A percentile compares a stretch with the other conserved stretches of the same genome.
Evolutionary conservation across 2,113 vertebrate genomes (phyloP).

Genomic region (Epinephelus moara): DNA sequence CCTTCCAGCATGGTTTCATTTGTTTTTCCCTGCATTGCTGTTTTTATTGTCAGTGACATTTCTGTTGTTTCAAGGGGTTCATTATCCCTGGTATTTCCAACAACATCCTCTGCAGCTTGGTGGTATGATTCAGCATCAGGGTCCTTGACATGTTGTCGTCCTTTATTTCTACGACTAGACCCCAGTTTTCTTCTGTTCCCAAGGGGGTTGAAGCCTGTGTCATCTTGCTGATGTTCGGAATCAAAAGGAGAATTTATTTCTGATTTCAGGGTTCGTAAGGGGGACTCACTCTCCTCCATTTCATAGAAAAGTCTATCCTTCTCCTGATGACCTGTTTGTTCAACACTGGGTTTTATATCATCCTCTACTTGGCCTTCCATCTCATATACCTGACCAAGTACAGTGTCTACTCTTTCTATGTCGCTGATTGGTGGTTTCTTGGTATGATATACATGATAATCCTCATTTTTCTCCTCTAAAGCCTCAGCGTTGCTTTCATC

Average conservation of each 20-base stretch:
- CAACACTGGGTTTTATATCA: not conserved
- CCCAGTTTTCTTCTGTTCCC: conserved; percentile 61
- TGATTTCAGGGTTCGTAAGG: conserved; percentile 17
- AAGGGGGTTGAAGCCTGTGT: not conserved
- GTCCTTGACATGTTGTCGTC: conserved; percentile 15
- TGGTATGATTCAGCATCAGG: not conserved
- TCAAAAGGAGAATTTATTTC: not conserved
- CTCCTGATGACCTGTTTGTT: not conserved
- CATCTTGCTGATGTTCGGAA: not conserved
- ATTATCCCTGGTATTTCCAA: no score
- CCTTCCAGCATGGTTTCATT: no score
- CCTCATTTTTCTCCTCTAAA: not conserved
- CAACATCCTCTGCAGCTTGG: conserved; percentile 13
- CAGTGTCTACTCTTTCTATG: not conserved
- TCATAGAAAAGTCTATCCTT: not conserved
- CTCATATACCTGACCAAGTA: not conserved
- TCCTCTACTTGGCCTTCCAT: not conserved
- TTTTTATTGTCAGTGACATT: no score
- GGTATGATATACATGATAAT: not conserved
- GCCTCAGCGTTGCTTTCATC: not conserved
- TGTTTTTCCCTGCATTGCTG: no score
- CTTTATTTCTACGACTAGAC: conserved; percentile 58
- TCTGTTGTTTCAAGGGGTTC: no score
- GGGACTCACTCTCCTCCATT: not conserved
- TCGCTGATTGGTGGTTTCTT: not conserved